Evolutionary conservation across 2,113 vertebrate species (phyloP).

Genomic region (Pogonocichla stellata): DNA sequence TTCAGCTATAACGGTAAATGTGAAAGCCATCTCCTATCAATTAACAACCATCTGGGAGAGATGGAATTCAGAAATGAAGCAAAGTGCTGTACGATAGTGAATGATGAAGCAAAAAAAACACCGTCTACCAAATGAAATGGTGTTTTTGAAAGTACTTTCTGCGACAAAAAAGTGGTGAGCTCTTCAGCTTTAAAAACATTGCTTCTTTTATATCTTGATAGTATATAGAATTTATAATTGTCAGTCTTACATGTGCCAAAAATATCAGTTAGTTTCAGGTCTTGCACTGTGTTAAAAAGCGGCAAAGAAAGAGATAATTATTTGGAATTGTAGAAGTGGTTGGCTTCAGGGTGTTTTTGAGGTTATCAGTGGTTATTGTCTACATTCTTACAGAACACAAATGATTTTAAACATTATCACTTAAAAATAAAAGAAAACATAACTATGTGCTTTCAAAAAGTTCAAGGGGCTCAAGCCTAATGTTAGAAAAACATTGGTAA

Average conservation of each 20-base stretch:
- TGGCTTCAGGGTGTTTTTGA: background rate
- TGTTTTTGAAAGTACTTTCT: background rate
- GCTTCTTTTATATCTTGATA: background rate
- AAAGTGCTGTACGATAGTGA: background rate
- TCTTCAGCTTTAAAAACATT: background rate
- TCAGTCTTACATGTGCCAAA: background rate
- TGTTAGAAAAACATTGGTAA: background rate
- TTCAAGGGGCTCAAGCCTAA: background rate
- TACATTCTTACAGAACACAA: background rate
- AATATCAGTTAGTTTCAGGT: background rate
- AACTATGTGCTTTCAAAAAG: background rate
- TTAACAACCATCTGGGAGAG: constrained; percentile 43
- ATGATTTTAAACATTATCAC: background rate
- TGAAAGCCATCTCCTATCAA: constrained; percentile 49
- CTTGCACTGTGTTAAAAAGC: background rate
- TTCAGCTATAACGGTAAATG: constrained; percentile 35
- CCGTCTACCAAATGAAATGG: background rate
- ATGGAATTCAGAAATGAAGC: constrained; percentile 25
- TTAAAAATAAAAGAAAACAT: background rate
- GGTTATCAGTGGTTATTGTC: background rate
- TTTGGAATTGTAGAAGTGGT: background rate
- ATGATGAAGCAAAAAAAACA: background rate
- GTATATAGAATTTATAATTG: background rate
- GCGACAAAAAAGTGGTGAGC: background rate
- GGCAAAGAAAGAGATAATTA: background rate